Base-by-base conservation (phyloP, 2,113 vertebrate species). In the Otocyon megalotis region DNA sequence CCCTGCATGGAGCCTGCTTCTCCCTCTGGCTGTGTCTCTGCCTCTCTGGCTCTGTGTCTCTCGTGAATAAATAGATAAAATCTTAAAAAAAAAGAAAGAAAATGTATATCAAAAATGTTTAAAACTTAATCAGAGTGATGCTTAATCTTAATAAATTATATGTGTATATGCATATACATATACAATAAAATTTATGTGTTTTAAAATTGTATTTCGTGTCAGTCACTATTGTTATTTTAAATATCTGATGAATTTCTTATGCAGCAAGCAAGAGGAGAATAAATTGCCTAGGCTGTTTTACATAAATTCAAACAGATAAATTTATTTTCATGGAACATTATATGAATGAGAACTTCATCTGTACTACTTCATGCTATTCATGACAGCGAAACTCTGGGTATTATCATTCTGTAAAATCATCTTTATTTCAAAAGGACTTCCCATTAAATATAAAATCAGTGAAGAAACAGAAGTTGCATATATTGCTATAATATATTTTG, bases 151-250 rank as follows among this genome's bases (percentile, higher is more conserved):
- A n/a, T 87, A 90, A 71, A 65, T 35, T 80, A 53, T 16, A n/a
- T 69, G 24, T 37, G 56, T 30, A 3, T 30, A 20, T 77, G 37
- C 43, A 20, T 69, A 90, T 48, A 74, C 3, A 60, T 8, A 80
- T 7, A 62, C 3, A 79, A 63, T 94, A 63, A 91, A 80, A 88
- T 53, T 26, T n/a, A 43, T n/a, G 12, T 81, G 17, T 79, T 85
- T 92, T 10, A 11, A 95, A 62, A 9, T 60, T 69, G 54, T 94
- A 15, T 11, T 10, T 37, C 92, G 2, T 50, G 4, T 30, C 5
- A 62, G 30, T 82, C 56, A 94, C 5, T 65, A 90, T 32, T 87
- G 4, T 35, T 82, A 58, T 77, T 92, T 96, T 62, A 74, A 94
- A 32, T 53, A 53, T 60, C 14, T 35, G 9, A n/a, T 67, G 10